Evolutionary conservation across 2,113 vertebrate genomes (phyloP).

Genomic region (Nibea albiflora): DNA sequence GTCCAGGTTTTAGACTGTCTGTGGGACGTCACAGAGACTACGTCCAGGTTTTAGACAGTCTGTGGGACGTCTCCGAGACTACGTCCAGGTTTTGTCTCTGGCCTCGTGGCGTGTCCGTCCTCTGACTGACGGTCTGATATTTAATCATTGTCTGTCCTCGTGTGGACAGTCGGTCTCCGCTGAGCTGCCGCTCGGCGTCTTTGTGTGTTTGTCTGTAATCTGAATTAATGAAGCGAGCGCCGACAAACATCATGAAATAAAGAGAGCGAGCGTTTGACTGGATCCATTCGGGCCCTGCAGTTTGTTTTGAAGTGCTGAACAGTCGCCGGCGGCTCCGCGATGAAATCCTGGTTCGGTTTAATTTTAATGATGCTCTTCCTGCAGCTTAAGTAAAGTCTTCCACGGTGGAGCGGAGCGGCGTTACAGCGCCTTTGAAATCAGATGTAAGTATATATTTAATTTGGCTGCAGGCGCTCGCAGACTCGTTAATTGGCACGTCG

Average conservation of each 20-base stretch:
- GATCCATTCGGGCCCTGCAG: conserved; percentile 1
- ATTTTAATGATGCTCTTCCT: conserved; percentile 82
- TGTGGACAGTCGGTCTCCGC: too few species aligned
- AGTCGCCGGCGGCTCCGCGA: conserved; percentile 46
- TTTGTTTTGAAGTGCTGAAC: conserved; percentile 66
- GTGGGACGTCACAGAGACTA: too few species aligned
- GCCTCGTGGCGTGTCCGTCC: too few species aligned
- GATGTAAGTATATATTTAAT: conserved; percentile 77
- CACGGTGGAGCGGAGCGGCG: conserved; percentile 47
- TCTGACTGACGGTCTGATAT: too few species aligned
- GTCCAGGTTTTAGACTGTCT: too few species aligned
- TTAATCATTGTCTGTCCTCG: too few species aligned
- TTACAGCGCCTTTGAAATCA: conserved; percentile 71
- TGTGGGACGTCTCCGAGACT: too few species aligned
- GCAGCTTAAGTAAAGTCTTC: conserved; percentile 73
- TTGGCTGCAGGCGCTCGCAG: conserved; percentile 60
- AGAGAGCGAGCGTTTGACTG: conserved; percentile 3
- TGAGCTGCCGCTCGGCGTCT: too few species aligned
- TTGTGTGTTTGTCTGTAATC: not conserved
- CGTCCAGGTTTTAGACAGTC: too few species aligned
- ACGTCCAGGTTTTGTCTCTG: too few species aligned
- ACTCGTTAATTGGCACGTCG: conserved; percentile 51
- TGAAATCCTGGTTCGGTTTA: conserved; percentile 49
- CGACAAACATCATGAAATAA: conserved; percentile 44
- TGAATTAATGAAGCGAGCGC: conserved; percentile 25